A percentile compares a stretch with the other conserved stretches of the same genome.
These are phyloP conservation scores for Oncorhynchus nerka DNA, from an alignment of 2,113 vertebrate genomes.

Conservation along the genomic window DNA sequence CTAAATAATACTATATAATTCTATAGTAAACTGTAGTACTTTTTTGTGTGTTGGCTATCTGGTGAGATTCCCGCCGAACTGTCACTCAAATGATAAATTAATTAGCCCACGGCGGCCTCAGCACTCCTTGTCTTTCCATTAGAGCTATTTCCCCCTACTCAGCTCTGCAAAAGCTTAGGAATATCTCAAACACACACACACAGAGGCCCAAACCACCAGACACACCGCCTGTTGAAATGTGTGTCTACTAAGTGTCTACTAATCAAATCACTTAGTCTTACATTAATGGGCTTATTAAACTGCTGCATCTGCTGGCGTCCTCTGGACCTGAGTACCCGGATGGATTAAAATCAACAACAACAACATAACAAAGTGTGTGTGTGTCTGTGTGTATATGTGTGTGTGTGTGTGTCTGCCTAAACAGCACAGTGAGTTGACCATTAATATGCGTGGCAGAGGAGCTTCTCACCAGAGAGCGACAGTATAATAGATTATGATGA, in stretches of 20 bases:
- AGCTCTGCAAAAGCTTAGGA: conserved; percentile 19
- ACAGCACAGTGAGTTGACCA: conserved; percentile 17
- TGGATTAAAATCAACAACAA: conserved; percentile 25
- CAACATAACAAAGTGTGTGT: neutral
- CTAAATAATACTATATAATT: too few species aligned
- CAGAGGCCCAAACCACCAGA: conserved; percentile 24
- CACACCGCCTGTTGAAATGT: conserved; percentile 27
- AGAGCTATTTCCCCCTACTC: too few species aligned
- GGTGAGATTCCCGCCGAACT: conserved; percentile 1
- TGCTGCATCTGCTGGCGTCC: conserved; percentile 18
- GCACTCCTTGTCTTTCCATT: conserved; percentile 33
- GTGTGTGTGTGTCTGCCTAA: neutral
- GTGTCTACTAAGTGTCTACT: conserved; percentile 3
- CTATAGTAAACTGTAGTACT: too few species aligned
- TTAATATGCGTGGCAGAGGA: conserved; percentile 60
- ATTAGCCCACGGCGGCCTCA: conserved; percentile 42
- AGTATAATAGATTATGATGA: conserved; percentile 41
- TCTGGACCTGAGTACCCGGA: conserved; percentile 20
- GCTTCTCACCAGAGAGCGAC: conserved; percentile 57
- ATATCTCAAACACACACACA: neutral
- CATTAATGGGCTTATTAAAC: conserved; percentile 49
- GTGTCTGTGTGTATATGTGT: neutral
- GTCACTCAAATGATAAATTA: conserved; percentile 66
- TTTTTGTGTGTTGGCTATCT: too few species aligned
- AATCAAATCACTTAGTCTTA: conserved; percentile 42